Percentiles rank a stretch among this genome's conserved stretches.
These are phyloP conservation scores for Papilio glaucus DNA, from an alignment of 1,140 invertebrate species.

Conservation along the genomic window DNA sequence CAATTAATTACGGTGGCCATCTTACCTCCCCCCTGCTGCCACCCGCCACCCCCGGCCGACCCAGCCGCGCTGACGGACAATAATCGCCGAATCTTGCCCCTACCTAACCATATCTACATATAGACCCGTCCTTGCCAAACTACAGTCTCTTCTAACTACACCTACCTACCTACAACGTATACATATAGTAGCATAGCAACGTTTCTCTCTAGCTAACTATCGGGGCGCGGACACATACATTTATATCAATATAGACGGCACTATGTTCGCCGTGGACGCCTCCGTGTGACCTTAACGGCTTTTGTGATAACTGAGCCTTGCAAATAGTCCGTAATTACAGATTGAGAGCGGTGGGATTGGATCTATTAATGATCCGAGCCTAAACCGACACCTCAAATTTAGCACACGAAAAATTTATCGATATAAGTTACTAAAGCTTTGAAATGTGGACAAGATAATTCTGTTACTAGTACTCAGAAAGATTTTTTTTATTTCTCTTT, in stretches of 20 bases:
- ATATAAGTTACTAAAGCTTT: not conserved
- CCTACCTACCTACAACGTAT: slow-evolving; percentile 20
- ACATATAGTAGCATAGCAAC: slow-evolving; percentile 13
- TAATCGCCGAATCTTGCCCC: slow-evolving; percentile 75
- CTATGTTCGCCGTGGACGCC: not conserved
- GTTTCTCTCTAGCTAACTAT: slow-evolving; percentile 21
- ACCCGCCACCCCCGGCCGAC: slow-evolving; percentile 38
- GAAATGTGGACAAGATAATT: not conserved
- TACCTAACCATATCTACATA: slow-evolving; percentile 45
- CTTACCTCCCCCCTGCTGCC: slow-evolving; percentile 61
- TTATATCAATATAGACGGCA: not conserved
- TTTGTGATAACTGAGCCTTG: slow-evolving; percentile 19
- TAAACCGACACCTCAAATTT: not conserved
- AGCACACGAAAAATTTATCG: not conserved
- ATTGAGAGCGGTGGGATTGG: not conserved
- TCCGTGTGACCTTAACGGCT: slow-evolving; percentile 14
- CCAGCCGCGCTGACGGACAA: slow-evolving; percentile 70
- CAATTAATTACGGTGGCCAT: slow-evolving; percentile 83
- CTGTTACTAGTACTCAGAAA: too few species aligned
- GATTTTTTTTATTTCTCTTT: not conserved
- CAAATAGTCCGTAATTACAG: slow-evolving; percentile 20
- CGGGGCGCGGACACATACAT: not conserved
- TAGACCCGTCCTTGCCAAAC: slow-evolving; percentile 28
- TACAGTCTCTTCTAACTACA: slow-evolving; percentile 29
- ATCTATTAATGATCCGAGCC: not conserved